Conservation (phyloP, 2,888 invertebrate genomes). For the Lasioglossum morio region DNA sequence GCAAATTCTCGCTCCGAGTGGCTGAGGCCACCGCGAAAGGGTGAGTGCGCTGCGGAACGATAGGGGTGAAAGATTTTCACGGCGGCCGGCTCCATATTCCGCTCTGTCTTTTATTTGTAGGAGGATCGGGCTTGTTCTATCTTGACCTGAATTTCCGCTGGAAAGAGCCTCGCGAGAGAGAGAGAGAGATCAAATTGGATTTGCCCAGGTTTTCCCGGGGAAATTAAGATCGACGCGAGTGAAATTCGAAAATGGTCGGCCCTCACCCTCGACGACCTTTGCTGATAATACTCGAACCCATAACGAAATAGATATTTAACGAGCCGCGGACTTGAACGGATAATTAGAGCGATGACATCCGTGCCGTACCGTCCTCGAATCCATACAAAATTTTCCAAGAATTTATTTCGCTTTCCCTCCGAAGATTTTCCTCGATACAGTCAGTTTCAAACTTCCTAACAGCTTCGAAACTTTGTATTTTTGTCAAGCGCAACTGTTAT, state of each 20-base stretch:
- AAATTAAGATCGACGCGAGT: conserved; percentile 1
- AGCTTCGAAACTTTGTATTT: neutral
- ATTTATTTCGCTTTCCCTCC: neutral
- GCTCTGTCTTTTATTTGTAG: neutral
- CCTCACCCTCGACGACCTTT: neutral
- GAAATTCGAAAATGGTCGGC: neutral
- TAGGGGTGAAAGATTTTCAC: conserved; percentile 30
- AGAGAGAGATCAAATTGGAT: conserved; percentile 5
- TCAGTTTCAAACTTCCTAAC: neutral
- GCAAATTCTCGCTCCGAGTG: conserved; percentile 50
- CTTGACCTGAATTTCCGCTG: conserved; percentile 15
- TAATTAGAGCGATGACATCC: neutral
- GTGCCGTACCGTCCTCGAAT: neutral
- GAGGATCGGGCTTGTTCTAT: conserved; percentile 9
- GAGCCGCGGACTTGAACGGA: neutral
- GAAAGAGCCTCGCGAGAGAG: neutral
- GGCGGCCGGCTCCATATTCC: conserved; percentile 26
- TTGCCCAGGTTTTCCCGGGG: neutral
- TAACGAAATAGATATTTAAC: neutral
- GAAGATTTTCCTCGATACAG: neutral
- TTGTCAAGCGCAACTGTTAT: neutral
- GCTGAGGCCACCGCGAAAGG: conserved; percentile 3
- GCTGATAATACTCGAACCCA: neutral
- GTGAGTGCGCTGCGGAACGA: conserved; percentile 18
- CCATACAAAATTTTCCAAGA: neutral